Base-by-base conservation (phyloP, 2,113 vertebrate species). In the Melanostigma gelatinosum region DNA sequence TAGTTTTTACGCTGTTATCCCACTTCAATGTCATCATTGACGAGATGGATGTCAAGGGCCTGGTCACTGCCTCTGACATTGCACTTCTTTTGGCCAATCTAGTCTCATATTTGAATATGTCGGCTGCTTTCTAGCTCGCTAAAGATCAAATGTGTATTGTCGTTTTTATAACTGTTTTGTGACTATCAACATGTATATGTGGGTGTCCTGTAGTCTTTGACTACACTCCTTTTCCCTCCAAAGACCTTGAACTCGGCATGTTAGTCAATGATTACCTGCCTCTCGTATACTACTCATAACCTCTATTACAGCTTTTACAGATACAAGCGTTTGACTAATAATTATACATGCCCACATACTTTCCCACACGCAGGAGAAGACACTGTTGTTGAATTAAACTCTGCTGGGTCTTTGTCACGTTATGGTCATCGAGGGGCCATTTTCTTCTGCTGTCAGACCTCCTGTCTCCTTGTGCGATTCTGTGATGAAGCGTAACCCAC, bases 241-340 rank as follows among this genome's bases (percentile, higher is more conserved):
- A 64, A 87, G 83, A 92, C 85, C 75, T 88, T 93, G 80, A 79
- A 76, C 83, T 58, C 16, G 13, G 77, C 38, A 66, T 79, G 72
- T 79, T 85, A 79, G 90, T 87, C 66, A 91, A 85, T 90, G 48
- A 93, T 91, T 91, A 88, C 70, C 79, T 62, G 66, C 68, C 66
- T 72, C 75, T 82, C 38, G 72, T 67, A 29, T 71, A 46, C 55
- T 42, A 32, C 57, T 74, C 64, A 65, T 74, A 80, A 79, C 67
- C 32, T 76, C 29, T 61, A 60, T 80, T 55, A 54, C 42, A 70
- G 12, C 58, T 83, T 77, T 70, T 75, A 44, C 2, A 76, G 57
- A 79, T 83, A 65, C 77, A 74, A 54, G 20, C 10, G 1, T 61
- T 66, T 77, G 65, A 88, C 40, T 85, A 79, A 87, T 89, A 73